phyloP scores from a whole-genome alignment of 37 sponge, comb jelly and placozoan genomes.

The Diacarnus erythraeanus region DNA sequence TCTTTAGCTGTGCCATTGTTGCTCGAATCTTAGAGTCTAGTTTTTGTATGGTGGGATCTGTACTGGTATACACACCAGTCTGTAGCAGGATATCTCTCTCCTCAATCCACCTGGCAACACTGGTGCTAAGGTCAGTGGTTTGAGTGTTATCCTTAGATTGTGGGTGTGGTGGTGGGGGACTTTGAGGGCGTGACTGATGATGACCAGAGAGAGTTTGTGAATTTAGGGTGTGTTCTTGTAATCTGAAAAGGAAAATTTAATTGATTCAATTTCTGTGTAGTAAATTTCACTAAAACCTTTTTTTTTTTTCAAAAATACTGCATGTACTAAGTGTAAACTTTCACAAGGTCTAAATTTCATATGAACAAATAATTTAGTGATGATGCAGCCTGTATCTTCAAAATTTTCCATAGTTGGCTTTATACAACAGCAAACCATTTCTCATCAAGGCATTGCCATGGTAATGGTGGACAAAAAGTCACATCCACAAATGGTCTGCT shows the following conservation, averaged over 20 bases:
- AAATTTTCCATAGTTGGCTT: no score
- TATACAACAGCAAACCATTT: no score
- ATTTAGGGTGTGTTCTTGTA: constrained; percentile 16
- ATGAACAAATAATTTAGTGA: no score
- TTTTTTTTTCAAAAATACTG: no score
- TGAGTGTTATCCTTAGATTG: neutral
- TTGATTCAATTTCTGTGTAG: neutral
- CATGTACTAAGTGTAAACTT: no score
- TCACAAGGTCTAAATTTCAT: no score
- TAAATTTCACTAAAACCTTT: neutral
- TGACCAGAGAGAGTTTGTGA: neutral
- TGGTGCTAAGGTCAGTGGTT: neutral
- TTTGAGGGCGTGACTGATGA: neutral
- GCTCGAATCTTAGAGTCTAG: constrained; percentile 76
- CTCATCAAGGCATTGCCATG: no score
- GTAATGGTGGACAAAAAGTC: no score
- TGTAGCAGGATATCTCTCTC: constrained; percentile 86
- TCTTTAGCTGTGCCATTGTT: constrained; percentile 12
- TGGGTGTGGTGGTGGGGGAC: neutral
- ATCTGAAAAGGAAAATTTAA: constrained; percentile 1
- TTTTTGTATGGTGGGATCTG: constrained; percentile 76
- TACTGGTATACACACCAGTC: constrained; percentile 82
- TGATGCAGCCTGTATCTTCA: no score
- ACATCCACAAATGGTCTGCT: no score
- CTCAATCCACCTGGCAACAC: constrained; percentile 88